Conservation (phyloP, 2,797 vertebrate genomes). For the Bothrops alternatus region DNA sequence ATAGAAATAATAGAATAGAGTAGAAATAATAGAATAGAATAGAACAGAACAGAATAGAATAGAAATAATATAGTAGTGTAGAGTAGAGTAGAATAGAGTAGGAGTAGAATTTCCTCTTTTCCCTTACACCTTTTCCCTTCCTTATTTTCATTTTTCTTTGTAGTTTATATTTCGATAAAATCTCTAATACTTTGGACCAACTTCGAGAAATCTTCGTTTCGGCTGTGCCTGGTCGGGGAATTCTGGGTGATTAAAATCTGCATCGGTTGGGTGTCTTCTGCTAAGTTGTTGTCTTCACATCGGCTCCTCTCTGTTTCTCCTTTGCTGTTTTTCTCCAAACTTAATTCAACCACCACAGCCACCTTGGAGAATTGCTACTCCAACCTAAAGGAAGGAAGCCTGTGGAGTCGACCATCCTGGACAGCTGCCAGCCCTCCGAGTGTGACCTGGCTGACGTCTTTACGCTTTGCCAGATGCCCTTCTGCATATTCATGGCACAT, state of each 20-base stretch:
- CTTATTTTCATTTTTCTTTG: no score
- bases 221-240: background rate
- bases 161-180: background rate
- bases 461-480: background rate
- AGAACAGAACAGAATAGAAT: no score
- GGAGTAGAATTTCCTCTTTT: no score
- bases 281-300: background rate
- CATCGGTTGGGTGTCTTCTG: background rate
- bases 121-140: no score
- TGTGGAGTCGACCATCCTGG: background rate
- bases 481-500: background rate
- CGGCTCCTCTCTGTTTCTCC: background rate
- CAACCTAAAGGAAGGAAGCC: background rate
- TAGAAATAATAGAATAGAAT: no score
- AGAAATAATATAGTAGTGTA: no score
- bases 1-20: no score
- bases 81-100: no score
- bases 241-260: background rate
- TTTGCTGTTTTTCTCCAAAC: background rate
- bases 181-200: background rate
- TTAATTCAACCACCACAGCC: background rate
- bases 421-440: background rate
- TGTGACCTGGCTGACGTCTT: slow-evolving; percentile 17
- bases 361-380: background rate
- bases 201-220: background rate